Base-by-base conservation (phyloP, 2,797 vertebrate species). In the Aplochiton taeniatus region DNA sequence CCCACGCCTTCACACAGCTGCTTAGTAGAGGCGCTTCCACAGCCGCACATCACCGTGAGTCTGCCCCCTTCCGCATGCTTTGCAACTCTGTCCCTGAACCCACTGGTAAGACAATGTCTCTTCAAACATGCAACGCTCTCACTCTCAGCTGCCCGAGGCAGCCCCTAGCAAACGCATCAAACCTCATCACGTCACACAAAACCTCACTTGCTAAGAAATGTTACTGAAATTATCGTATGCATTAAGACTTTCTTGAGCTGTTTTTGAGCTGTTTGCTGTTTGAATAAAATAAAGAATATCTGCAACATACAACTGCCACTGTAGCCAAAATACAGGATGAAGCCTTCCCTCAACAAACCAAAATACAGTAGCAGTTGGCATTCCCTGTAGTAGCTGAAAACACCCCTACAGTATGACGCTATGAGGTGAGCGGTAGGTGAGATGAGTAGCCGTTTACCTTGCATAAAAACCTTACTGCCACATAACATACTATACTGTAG, bases 1-100 rank as follows among this genome's bases (percentile, higher is more conserved):
- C 88, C 87, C 83, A 87, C 89, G 87, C 85, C 70, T 88, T 74
- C 75, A 84, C 83, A 59, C 72, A 59, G 57, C 51, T 56, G 80
- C 73, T 79, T 53, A 59, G 81, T 76, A 43, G 61, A 46, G 57
- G 46, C 9, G 46, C 73, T 71, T 66, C 8, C 43, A 8, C 46
- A 54, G 20, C 18, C 63, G 31, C 31, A 50, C 31, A 42, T 58
- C 63, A 66, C 69, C 55, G 58, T 51, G 48, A 43, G 20, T 63
- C 58, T 46, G 17, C 13, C 11, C 13, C 16, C 7, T 51, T 18
- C 47, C 7, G 19, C 48, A 31, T 4, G n/a, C 45, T 42, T 9
- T 43, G 14, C 4, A 60, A 31, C 20, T 18, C 31, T 4, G 18
- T 16, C 42, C 20, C 20, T 58, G 4, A 44, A n/a, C 59, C 48